Evolutionary conservation across 2,113 vertebrate species (phyloP).

Genomic region (Leiothrix lutea): DNA sequence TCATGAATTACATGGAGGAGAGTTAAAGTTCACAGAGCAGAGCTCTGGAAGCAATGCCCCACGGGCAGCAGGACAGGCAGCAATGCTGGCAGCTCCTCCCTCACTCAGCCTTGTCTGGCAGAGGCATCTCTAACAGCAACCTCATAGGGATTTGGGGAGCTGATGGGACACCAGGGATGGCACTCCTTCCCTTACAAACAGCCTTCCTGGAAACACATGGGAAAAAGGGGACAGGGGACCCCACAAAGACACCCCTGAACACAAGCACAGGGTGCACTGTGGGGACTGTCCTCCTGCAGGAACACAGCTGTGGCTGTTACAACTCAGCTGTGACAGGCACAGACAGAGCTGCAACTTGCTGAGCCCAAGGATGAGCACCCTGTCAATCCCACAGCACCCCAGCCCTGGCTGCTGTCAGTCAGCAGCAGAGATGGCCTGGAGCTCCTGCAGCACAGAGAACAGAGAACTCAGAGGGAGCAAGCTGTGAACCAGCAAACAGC

Average conservation of each 20-base stretch:
- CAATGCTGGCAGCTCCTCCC: not conserved
- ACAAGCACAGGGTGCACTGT: not conserved
- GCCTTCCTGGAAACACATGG: not conserved
- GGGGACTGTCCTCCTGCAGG: not conserved
- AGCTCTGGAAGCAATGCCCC: not conserved
- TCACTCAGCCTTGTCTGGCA: not conserved
- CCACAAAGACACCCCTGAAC: not conserved
- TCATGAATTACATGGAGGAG: not conserved
- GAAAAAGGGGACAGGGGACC: not conserved
- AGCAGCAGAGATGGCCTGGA: not conserved
- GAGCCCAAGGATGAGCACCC: not conserved
- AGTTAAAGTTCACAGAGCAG: not conserved
- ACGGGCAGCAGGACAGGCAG: not conserved
- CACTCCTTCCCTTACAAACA: not conserved
- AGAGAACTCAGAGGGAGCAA: not conserved
- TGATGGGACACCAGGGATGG: not conserved
- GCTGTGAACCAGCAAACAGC: not conserved
- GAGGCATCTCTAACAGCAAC: not conserved
- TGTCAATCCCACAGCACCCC: not conserved
- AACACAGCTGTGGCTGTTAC: not conserved
- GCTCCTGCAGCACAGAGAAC: not conserved
- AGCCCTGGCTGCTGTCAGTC: not conserved
- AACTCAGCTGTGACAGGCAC: not conserved
- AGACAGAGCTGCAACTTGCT: not conserved
- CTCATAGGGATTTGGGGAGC: accelerated